Conservation (phyloP, 2,797 vertebrate genomes). For the Psittacula derbiana region DNA sequence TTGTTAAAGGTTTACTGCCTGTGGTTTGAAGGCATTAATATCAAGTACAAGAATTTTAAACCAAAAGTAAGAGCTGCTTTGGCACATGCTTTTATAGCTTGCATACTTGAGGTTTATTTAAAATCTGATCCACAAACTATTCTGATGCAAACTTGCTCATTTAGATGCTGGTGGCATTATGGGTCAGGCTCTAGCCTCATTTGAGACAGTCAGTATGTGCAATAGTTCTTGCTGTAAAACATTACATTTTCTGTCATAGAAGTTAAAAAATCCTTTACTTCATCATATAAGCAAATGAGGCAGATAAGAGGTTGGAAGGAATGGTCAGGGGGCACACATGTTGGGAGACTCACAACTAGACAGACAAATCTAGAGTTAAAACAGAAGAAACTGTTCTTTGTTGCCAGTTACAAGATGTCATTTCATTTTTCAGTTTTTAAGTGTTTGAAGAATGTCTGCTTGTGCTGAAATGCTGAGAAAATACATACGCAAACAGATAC, state of each 20-base stretch:
- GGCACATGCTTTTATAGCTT: background rate
- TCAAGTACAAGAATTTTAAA: background rate
- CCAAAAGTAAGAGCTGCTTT: background rate
- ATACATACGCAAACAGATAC: background rate
- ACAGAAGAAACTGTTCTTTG: background rate
- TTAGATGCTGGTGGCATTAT: background rate
- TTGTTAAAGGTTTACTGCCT: constrained; percentile 12
- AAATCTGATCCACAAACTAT: constrained; percentile 5
- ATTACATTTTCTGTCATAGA: background rate
- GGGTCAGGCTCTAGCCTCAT: background rate
- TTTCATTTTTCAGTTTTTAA: background rate
- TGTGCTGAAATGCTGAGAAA: background rate
- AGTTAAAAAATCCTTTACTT: background rate
- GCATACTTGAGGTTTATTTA: constrained; percentile 23
- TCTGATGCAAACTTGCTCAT: background rate
- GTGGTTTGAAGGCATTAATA: constrained; percentile 3
- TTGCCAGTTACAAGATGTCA: background rate
- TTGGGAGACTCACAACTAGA: background rate
- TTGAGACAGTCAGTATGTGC: background rate
- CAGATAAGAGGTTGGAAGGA: background rate
- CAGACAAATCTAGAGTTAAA: background rate
- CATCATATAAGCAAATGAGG: background rate
- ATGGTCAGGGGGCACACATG: background rate
- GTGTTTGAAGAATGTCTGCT: background rate
- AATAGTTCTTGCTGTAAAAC: background rate